Percentiles rank a stretch among this genome's conserved stretches.
Evolutionary conservation across 2,797 vertebrate species (phyloP).

Genomic region (Poecilia velifera): DNA sequence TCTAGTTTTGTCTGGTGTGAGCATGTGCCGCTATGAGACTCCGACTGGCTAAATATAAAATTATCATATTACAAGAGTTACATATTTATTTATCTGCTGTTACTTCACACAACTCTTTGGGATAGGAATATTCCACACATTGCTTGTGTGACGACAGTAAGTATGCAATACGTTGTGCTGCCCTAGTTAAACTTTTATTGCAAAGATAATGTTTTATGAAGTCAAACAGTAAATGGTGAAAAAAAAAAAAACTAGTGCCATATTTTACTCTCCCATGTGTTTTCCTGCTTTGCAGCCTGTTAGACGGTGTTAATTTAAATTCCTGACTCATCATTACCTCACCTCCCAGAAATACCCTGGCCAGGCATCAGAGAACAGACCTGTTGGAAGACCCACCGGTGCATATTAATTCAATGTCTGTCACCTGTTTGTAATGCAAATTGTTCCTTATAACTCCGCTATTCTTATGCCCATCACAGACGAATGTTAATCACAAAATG

Average conservation of each 20-base stretch:
- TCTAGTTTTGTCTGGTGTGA: background rate
- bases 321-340: constrained; percentile 66
- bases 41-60: background rate
- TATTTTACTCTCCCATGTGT: background rate
- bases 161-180: background rate
- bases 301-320: constrained; percentile 39
- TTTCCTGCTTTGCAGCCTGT: constrained; percentile 19
- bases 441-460: constrained; percentile 60
- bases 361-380: constrained; percentile 46
- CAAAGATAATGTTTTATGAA: background rate
- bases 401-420: constrained; percentile 68
- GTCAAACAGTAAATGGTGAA: background rate
- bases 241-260: constrained; percentile 13
- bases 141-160: background rate
- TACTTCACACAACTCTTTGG: background rate
- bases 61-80: background rate
- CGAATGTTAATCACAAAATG: constrained; percentile 71
- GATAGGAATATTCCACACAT: background rate
- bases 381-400: constrained; percentile 53
- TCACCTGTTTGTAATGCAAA: constrained; percentile 76
- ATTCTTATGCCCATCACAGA: constrained; percentile 64
- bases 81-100: background rate
- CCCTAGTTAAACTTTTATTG: background rate
- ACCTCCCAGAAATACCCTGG: constrained; percentile 46
- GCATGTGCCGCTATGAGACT: too few species aligned